phyloP scores from a whole-genome alignment of 1,140 invertebrate genomes.

The Caenorhabditis briggsae region DNA sequence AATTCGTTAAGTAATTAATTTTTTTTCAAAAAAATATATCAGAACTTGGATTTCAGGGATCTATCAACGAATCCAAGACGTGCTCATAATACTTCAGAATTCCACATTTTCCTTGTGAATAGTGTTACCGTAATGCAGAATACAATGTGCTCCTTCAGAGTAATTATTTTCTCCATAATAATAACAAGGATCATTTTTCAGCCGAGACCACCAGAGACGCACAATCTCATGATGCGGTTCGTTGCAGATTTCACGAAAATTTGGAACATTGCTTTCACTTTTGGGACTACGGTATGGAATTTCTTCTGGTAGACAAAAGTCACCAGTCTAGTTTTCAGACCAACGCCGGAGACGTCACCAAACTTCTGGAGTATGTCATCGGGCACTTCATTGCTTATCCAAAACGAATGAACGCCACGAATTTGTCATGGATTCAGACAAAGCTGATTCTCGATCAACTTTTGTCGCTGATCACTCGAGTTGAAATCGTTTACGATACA shows the following conservation, averaged over 20 bases:
- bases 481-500: background rate
- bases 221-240: background rate
- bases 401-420: background rate
- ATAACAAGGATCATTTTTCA: background rate
- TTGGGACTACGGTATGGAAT: background rate
- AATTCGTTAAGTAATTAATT: background rate
- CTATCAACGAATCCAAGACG: background rate
- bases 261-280: background rate
- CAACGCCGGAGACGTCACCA: background rate
- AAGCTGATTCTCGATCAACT: background rate
- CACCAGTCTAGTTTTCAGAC: background rate
- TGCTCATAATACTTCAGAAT: background rate
- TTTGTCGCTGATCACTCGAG: background rate
- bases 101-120: background rate
- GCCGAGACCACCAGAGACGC: constrained; percentile 3
- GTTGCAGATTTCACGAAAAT: background rate
- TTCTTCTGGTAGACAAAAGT: too few species aligned
- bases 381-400: background rate
- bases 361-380: background rate
- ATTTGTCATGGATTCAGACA: constrained; percentile 35
- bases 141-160: background rate
- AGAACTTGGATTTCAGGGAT: background rate
- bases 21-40: background rate
- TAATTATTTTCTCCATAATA: background rate
- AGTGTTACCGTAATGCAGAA: background rate